Percentiles rank a stretch among this genome's conserved stretches.
Evolutionary conservation across 2,888 invertebrate genomes (phyloP).

Genomic region (Pterostichus madidus): DNA sequence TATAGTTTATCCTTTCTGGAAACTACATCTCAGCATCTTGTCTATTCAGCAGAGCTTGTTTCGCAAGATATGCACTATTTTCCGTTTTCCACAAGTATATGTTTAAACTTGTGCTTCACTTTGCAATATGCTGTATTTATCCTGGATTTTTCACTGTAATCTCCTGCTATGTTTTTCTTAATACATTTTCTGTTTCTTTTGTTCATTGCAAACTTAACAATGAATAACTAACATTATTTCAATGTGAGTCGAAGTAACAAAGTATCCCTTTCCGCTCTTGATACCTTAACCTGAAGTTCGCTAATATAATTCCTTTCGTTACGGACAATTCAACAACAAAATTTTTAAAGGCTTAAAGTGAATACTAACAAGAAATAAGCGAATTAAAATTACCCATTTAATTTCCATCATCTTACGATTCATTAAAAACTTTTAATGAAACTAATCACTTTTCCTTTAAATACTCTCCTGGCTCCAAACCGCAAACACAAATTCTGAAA

Average conservation of each 20-base stretch:
- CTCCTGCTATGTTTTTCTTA: too few species aligned
- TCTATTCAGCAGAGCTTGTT: constrained; percentile 6
- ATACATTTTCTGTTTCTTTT: too few species aligned
- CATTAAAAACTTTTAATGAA: constrained; percentile 14
- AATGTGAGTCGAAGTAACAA: too few species aligned
- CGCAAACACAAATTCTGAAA: constrained; percentile 9
- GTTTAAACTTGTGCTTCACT: constrained; percentile 7
- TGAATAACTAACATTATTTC: too few species aligned
- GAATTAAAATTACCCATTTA: background rate
- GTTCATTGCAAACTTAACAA: too few species aligned
- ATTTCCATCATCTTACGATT: constrained; percentile 11
- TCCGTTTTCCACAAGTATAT: background rate
- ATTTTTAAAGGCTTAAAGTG: background rate
- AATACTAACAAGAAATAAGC: background rate
- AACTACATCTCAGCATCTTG: background rate
- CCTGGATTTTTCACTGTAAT: too few species aligned
- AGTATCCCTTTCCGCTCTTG: too few species aligned
- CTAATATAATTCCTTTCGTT: background rate
- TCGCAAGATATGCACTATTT: constrained; percentile 6
- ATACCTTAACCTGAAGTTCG: too few species aligned
- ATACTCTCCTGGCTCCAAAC: background rate
- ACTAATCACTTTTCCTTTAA: constrained; percentile 1
- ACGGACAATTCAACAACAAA: background rate
- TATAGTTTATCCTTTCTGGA: constrained; percentile 4
- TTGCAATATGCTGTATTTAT: background rate